Base-by-base conservation (phyloP, 2,797 vertebrate genomes). In the Thunnus albacares region DNA sequence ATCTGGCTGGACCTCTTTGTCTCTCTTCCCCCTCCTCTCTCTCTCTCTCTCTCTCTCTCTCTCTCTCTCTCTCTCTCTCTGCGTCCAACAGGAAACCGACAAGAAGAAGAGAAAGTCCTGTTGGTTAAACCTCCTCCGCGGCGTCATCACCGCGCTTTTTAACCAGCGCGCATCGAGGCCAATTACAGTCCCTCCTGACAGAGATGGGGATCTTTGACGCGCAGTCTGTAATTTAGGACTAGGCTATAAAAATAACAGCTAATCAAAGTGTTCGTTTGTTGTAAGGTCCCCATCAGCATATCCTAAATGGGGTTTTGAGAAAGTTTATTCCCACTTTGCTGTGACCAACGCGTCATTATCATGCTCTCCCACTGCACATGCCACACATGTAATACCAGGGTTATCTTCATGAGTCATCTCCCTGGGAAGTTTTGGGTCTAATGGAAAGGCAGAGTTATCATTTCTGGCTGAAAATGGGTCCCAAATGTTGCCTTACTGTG, bases 161-260 rank as follows among this genome's bases (percentile, higher is more conserved):
- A 91, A 85, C 72, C 89, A 66, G 76, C 66, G 69, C 77, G 45
- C 85, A 22, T 62, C 62, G 77, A 33, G 28, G 30, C 77, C 77
- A 77, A 73, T 81, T 58, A 18, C 77, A 74, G 59, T 67, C 82
- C 71, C 66, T 28, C 64, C 82, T 33, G 53, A 55, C 78, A 53
- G 60, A 59, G 63, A 70, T 10, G 58, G 38, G 28, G 52, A 49
- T 55, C 38, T 51, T 88, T 68, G 51, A 69, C 68, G 24, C 26
- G 12, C 59, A 77, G 26, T 35, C 73, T 90, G 78, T 90, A 89
- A 92, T 95, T 94, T 90, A 45, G 79, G 7, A 24, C 65, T 6
- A 33, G 30, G 30, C 30, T 53, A 59, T 83, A 92, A 84, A 92
- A 87, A 91, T 85, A 85, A 77, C 86, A 74, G 79, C 75, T 83